Conservation (phyloP, 2,888 invertebrate genomes). For the Athetis lepigone region DNA sequence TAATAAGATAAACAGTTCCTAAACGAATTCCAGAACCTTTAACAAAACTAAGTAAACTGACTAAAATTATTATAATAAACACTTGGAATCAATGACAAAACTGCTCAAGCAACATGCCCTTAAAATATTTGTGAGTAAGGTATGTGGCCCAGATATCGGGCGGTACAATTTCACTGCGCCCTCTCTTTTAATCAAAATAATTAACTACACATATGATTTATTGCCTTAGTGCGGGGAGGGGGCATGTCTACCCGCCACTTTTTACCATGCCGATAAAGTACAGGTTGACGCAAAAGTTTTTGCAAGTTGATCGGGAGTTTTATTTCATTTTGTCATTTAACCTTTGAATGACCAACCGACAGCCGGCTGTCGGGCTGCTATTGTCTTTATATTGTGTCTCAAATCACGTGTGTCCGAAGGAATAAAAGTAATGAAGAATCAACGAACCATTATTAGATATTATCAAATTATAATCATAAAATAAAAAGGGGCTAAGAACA, state of each 20-base stretch:
- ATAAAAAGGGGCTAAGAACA: not conserved
- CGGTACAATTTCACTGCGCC: constrained; percentile 70
- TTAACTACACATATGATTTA: constrained; percentile 85
- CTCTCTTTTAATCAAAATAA: constrained; percentile 85
- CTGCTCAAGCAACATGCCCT: constrained; percentile 46
- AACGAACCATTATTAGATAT: too few species aligned
- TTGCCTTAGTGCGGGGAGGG: constrained; percentile 70
- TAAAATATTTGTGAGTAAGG: constrained; percentile 59
- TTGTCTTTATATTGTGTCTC: too few species aligned
- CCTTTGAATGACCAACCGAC: too few species aligned
- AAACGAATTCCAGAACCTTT: too few species aligned
- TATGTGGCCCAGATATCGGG: constrained; percentile 73
- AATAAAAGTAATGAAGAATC: not conserved
- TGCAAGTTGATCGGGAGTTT: constrained; percentile 4
- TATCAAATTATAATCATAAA: too few species aligned
- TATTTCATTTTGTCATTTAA: not conserved
- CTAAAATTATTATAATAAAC: constrained; percentile 18
- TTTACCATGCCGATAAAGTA: constrained; percentile 64
- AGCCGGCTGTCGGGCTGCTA: too few species aligned
- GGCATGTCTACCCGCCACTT: constrained; percentile 65
- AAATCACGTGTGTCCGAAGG: too few species aligned
- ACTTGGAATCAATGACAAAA: constrained; percentile 4
- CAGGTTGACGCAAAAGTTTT: constrained; percentile 37
- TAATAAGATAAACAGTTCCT: too few species aligned
- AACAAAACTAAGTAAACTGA: too few species aligned